A percentile compares a stretch with the other conserved stretches of the same genome.
phyloP scores from a whole-genome alignment of 2,113 vertebrate genomes.

The Pseudois nayaur region DNA sequence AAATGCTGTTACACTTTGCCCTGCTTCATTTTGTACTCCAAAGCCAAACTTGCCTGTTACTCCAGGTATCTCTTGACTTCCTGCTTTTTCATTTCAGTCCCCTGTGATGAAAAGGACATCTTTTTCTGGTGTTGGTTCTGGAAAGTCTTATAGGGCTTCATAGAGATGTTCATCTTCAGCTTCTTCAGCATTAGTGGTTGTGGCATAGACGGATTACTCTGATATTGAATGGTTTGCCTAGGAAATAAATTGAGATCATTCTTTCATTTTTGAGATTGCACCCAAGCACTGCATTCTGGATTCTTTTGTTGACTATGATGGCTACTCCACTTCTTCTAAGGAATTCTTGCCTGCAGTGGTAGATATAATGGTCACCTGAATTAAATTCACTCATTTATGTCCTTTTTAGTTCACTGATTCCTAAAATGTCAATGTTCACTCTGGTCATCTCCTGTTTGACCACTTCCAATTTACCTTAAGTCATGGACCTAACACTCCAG shows the following conservation, averaged over 20 bases:
- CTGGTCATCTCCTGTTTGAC: neutral
- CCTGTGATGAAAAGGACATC: neutral
- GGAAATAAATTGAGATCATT: neutral
- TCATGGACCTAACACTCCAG: neutral
- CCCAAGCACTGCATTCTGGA: neutral
- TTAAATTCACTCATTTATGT: neutral
- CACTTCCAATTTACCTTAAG: neutral
- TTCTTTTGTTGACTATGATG: neutral
- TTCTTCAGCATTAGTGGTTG: neutral
- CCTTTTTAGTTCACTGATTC: neutral
- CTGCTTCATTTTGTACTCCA: neutral
- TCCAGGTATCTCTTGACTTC: neutral
- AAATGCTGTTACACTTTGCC: neutral
- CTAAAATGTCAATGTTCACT: neutral
- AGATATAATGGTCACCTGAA: neutral
- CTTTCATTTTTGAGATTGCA: neutral
- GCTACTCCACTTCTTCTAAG: neutral
- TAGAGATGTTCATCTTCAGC: neutral
- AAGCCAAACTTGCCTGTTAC: neutral
- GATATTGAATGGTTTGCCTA: neutral
- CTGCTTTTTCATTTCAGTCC: neutral
- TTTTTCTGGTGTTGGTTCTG: neutral
- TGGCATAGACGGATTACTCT: neutral
- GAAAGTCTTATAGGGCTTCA: neutral
- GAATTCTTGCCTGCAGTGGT: neutral